Percentiles rank a stretch among this genome's conserved stretches.
These are phyloP conservation scores for Nasonia oneida DNA, from an alignment of 2,888 invertebrate species.

Conservation along the genomic window DNA sequence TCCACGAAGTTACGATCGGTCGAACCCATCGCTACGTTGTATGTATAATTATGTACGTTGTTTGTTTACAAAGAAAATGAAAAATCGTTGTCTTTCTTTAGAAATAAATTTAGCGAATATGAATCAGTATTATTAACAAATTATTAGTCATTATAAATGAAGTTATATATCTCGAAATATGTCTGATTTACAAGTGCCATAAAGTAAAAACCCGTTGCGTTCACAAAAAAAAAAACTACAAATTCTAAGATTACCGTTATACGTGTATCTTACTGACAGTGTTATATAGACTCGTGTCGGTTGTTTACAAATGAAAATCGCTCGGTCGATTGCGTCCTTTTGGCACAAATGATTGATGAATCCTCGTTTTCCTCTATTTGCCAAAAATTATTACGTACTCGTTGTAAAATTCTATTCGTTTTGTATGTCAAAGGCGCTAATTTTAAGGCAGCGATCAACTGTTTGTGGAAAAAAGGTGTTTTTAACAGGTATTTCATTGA, in stretches of 20 bases:
- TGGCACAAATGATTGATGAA: slow-evolving; percentile 38
- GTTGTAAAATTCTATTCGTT: slow-evolving; percentile 36
- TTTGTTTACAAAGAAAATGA: slow-evolving; percentile 19
- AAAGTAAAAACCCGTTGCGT: slow-evolving; percentile 34
- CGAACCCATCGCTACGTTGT: slow-evolving; percentile 20
- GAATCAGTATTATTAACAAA: slow-evolving; percentile 58
- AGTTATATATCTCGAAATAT: slow-evolving; percentile 51
- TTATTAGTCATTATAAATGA: slow-evolving; percentile 55
- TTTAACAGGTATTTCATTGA: slow-evolving; percentile 15
- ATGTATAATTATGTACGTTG: slow-evolving; percentile 32
- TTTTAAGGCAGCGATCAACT: slow-evolving; percentile 27
- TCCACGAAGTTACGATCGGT: slow-evolving; percentile 36
- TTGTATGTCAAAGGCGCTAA: slow-evolving; percentile 46
- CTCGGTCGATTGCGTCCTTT: slow-evolving; percentile 23
- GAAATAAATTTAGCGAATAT: slow-evolving; percentile 52
- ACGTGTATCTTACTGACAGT: slow-evolving; percentile 11
- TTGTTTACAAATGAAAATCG: slow-evolving; percentile 35
- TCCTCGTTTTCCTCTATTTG: slow-evolving; percentile 52
- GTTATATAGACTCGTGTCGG: slow-evolving; percentile 42
- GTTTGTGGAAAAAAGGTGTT: slow-evolving; percentile 14
- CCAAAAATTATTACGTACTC: slow-evolving; percentile 48
- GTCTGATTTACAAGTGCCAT: slow-evolving; percentile 61
- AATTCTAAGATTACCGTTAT: slow-evolving; percentile 45
- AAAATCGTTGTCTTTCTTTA: slow-evolving; percentile 53
- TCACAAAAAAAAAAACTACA: slow-evolving; percentile 33